These are phyloP conservation scores for Hephaestus fuliginosus DNA, from an alignment of 2,797 vertebrate species.

Conservation along the genomic window DNA sequence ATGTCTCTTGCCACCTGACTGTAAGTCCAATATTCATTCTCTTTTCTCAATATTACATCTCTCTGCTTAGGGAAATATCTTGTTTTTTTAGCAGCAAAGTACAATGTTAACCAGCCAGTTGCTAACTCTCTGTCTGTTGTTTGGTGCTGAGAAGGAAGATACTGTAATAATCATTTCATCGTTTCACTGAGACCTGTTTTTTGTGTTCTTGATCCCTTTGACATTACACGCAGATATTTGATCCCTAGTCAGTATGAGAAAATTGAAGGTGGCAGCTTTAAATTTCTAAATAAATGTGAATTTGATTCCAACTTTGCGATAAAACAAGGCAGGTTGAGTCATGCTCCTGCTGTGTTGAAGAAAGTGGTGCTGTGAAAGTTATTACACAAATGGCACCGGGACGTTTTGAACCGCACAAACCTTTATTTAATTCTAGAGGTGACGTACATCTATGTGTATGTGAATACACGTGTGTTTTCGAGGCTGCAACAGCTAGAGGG, in stretches of 20 bases:
- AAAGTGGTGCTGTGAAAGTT: constrained; percentile 30
- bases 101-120: background rate
- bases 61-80: background rate
- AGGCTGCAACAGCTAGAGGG: constrained; percentile 61
- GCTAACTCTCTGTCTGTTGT: background rate
- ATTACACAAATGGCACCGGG: background rate
- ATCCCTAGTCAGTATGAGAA: background rate
- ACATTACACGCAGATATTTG: background rate
- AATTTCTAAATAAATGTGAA: background rate
- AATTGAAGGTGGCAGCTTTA: background rate
- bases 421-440: constrained; percentile 57
- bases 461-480: constrained; percentile 49
- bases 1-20: background rate
- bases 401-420: constrained; percentile 18
- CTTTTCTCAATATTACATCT: background rate
- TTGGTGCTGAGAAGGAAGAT: background rate
- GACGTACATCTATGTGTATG: constrained; percentile 20
- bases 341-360: background rate
- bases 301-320: background rate
- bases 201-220: background rate
- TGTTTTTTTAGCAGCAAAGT: background rate
- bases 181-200: background rate
- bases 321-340: background rate
- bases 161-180: background rate
- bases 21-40: background rate